Evolutionary conservation across 2,797 vertebrate species (phyloP), one percentile per base, ranked within the genome.

Genomic region (Lateolabrax maculatus): DNA sequence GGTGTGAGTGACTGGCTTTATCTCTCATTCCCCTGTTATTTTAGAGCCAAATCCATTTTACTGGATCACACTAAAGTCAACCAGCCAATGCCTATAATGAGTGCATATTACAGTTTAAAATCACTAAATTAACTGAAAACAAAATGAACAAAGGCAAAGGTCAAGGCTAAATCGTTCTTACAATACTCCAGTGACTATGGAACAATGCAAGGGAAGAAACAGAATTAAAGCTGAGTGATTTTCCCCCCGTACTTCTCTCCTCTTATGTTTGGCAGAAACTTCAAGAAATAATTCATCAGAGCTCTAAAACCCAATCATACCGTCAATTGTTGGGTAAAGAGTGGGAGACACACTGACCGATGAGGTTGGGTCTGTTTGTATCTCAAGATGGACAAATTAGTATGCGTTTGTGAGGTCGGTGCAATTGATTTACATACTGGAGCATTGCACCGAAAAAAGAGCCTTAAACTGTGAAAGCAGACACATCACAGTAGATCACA

Each of bases 401-500:
- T 70, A 8, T 6, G 49, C 13, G 46, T 31, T 44, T 75, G 2
- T 1, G 18, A 71, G 11, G 21, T n/a, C 21, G 19, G 25, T 43
- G 51, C 7, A 15, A 58, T 25, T 29, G 19, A 86, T 80, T 64
- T 58, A 60, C 3, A 72, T 71, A 49, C 13, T 34, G 41, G 34
- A 57, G 3, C 21, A 23, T 1, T 0, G 31, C 15, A 15, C 19
- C 52, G 51, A n/a, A 53, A 81, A 72, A 58, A 48, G 15, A 56
- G n/a, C 16, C 23, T 18, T 48, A 25, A 56, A 64, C 46, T 19
- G 18, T 53, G 43, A 8, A n/a, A 71, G 57, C 21, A 60, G 52
- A 79, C 15, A 51, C 61, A 70, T 73, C 41, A 84, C 39, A 75
- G 75, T 31, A 2, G 31, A 78, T 82, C 57, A 79, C 66, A 64